Evolutionary conservation across 2,797 vertebrate species (phyloP).

Genomic region (Cheirogaleus major): DNA sequence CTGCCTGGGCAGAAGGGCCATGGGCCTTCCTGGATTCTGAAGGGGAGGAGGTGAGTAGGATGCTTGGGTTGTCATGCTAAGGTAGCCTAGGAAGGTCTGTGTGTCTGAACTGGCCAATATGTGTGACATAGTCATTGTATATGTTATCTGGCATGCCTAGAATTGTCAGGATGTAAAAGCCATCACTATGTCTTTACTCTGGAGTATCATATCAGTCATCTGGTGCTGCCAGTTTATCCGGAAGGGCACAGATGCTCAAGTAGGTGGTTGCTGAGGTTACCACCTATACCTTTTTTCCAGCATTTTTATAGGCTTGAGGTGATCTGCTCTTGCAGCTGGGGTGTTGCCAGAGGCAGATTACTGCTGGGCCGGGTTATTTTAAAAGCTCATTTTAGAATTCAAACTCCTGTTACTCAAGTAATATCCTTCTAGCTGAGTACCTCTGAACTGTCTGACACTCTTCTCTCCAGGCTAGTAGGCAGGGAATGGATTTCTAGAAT

Average conservation of each 20-base stretch:
- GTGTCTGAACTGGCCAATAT: neutral
- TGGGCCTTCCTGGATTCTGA: neutral
- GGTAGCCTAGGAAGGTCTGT: neutral
- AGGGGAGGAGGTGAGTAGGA: rapidly evolving
- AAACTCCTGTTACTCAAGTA: neutral
- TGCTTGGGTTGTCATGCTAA: neutral
- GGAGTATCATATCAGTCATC: neutral
- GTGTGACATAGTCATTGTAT: neutral
- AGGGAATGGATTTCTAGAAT: neutral
- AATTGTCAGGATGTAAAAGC: neutral
- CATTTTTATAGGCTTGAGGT: neutral
- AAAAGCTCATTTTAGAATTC: neutral
- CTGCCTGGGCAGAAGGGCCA: neutral
- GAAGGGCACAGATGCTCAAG: neutral
- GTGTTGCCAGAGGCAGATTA: neutral
- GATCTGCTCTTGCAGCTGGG: neutral
- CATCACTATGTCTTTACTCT: neutral
- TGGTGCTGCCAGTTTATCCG: neutral
- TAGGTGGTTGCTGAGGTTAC: neutral
- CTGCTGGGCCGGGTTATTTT: neutral
- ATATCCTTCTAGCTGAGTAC: neutral
- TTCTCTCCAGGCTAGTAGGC: neutral
- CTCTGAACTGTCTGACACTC: neutral
- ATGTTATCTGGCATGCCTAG: neutral
- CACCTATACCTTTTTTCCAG: neutral